phyloP scores from a whole-genome alignment of 2,113 vertebrate genomes.

The Notarius quadriscutis region DNA sequence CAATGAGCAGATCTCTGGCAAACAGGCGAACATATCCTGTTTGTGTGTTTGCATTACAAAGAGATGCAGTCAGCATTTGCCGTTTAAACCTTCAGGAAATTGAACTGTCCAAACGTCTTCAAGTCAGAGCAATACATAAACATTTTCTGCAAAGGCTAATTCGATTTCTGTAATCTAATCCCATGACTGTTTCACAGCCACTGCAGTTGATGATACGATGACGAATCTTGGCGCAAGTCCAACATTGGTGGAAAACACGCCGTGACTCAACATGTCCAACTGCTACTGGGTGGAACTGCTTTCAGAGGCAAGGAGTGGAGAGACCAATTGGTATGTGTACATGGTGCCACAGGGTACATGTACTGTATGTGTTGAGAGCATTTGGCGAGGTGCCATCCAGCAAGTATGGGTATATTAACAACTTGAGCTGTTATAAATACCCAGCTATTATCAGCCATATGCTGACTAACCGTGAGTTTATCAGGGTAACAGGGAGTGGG shows the following conservation, averaged over 20 bases:
- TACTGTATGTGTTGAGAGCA: background rate
- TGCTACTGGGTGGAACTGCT: background rate
- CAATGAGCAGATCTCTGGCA: background rate
- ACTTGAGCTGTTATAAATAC: conserved; percentile 25
- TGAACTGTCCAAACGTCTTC: background rate
- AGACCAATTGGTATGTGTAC: background rate
- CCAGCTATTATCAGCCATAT: conserved; percentile 2
- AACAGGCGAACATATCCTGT: background rate
- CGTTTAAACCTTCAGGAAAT: conserved; percentile 6
- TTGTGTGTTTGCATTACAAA: background rate
- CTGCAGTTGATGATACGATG: background rate
- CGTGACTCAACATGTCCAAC: background rate
- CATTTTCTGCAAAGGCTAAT: background rate
- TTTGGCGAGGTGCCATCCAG: background rate
- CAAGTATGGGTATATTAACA: conserved; percentile 16
- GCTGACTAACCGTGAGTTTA: background rate
- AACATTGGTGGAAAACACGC: background rate
- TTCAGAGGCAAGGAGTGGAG: background rate
- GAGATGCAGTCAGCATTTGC: background rate
- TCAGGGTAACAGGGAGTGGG: background rate
- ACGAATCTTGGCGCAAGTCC: background rate
- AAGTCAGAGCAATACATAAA: background rate
- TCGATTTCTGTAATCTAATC: background rate
- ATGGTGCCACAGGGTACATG: background rate
- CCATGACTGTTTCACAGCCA: background rate